Evolutionary conservation across 1,140 invertebrate species (phyloP), one percentile per base, ranked within the genome.

Genomic region (Neuroterus valhalla): DNA sequence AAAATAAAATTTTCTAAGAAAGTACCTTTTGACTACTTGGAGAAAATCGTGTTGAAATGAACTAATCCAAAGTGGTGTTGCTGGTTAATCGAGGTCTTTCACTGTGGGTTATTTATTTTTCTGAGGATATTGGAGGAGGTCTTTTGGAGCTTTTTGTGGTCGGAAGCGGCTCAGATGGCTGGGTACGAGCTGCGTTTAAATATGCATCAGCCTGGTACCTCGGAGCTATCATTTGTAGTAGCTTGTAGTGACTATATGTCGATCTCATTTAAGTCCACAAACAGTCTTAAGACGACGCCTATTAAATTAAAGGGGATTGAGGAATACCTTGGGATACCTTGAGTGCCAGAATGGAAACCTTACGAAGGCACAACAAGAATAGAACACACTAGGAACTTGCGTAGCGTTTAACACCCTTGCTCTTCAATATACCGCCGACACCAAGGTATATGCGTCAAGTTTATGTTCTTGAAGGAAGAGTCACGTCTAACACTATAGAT

Each of bases 241-340:
- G 80, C 82, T 71, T 42, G 1, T 45, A 3, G 11, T 55, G 43
- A 69, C 75, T 84, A 84, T 84, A 85, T 81, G 75, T 83, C 66
- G 66, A 48, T n/a, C 66, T 72, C 31, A 75, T 81, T 72, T 81
- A 89, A 89, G 85, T 86, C 87, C 81, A 50, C 81, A 89, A 89
- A 89, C 84, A 87, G 84, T 85, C 88, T 89, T 89, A 89, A 88
- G 81, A 79, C 78, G 68, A 72, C 70, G 66, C 55, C 86, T 87
- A 89, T 89, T 89, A 79, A 84, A 85, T 88, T 89, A 88, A 67
- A 72, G 74, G 76, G 83, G 87, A 88, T 89, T 89, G 78, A 70
- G 66, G 88, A 89, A 89, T 86, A 88, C 86, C 88, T 88, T 87
- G 84, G 83, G 80, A 82, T 83, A 87, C 83, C 81, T 87, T 87